Base-by-base conservation (phyloP, 2,113 vertebrate genomes). In the Perccottus glenii region DNA sequence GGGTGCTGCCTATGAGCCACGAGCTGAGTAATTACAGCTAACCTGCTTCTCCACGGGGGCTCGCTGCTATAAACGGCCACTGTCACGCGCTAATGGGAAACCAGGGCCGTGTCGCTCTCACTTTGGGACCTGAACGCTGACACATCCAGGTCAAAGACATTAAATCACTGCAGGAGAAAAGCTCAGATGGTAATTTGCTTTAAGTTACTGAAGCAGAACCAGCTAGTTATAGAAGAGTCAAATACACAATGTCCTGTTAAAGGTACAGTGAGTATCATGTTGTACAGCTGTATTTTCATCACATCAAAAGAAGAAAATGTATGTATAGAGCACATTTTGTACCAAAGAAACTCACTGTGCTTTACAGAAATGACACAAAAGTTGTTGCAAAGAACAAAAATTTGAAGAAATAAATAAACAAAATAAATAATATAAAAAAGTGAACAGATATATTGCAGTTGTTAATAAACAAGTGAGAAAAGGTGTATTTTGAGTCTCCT, bases 21-120 rank as follows among this genome's bases (percentile, higher is more conserved):
- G 66, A 59, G 60, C 73, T 82, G 79, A 86, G 64, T 86, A 80
- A 84, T 86, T 82, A 86, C 81, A 11, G 50, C 76, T 84, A 81
- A 84, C 81, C 79, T 75, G 64, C 64, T 64, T 78, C 82, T 84
- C 85, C 79, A 56, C 70, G 55, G 76, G 77, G 76, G 58, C 60
- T 50, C 19, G 55, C 7, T 40, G 67, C 76, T 75, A 75, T 64
- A 76, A 87, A 81, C 62, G 68, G 50, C 68, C 56, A 6, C 67
- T 69, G 77, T 71, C 72, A 69, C 36, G 3, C 68, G 5, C 55
- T 83, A 83, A 85, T 78, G 80, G 80, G 55, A 73, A 78, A 64
- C 66, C 48, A 5, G 2, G 45, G 52, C 68, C 3, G 53, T 52
- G 61, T 64, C 52, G 9, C 36, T 11, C 71, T 76, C 36, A 32